Conservation (phyloP, 1,140 invertebrate species). For the Pectinophora gossypiella region DNA sequence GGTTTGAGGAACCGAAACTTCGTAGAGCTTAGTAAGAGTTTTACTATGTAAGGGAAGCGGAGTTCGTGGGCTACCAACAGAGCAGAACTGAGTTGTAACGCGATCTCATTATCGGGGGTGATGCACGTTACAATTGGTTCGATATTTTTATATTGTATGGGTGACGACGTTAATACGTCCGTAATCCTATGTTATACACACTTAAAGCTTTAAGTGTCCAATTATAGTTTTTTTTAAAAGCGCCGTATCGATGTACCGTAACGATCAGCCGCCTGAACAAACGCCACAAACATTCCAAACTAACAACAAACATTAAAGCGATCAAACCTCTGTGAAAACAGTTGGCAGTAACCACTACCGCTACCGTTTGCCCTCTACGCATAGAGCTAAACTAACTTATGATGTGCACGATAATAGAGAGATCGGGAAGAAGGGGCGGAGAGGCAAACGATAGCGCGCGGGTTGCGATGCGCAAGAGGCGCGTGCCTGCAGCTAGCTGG, state of each 20-base stretch:
- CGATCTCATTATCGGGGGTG: constrained; percentile 35
- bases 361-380: neutral
- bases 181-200: neutral
- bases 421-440: neutral
- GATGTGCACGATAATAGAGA: neutral
- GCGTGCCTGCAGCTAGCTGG: constrained; percentile 9
- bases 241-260: constrained; percentile 22
- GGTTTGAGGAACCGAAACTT: too few species aligned
- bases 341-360: too few species aligned
- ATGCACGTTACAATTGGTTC: constrained; percentile 16
- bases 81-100: constrained; percentile 26
- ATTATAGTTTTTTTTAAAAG: constrained; percentile 23
- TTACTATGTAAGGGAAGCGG: neutral
- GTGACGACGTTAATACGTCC: neutral
- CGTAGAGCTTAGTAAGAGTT: too few species aligned
- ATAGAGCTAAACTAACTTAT: neutral
- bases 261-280: constrained; percentile 44
- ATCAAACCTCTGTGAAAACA: neutral
- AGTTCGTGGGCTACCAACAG: neutral
- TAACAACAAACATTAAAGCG: constrained; percentile 13
- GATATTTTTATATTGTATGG: constrained; percentile 16
- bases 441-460: constrained; percentile 5
- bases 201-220: constrained; percentile 29
- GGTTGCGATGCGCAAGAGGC: neutral
- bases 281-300: constrained; percentile 59